Evolutionary conservation across 2,113 vertebrate species (phyloP), one percentile per base, ranked within the genome.

Genomic region (Formicarius rufipectus): DNA sequence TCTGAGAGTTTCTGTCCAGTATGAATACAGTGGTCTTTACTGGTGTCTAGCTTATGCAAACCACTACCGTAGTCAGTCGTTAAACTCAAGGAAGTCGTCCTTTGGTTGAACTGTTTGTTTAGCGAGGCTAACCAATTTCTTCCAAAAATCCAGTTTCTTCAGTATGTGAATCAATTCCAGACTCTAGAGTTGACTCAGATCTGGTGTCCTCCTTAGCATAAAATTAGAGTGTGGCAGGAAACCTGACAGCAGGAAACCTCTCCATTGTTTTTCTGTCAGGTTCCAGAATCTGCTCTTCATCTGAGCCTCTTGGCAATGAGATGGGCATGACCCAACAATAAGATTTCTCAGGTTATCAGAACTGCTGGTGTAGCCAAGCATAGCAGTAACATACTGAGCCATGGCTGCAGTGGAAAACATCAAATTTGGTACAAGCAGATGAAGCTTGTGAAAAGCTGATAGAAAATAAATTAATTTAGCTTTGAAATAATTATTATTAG

Each of bases 301-400:
- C 18, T 0, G 0, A 79, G 30, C 42, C 30, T 9, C 17, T 30
- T 59, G n/a, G 14, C 39, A 66, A 9, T n/a, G 63, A 56, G 31
- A 20, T 56, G 44, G 35, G 20, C n/a, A 33, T 21, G 72, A n/a
- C 56, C 19, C n/a, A 60, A 63, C 72, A 33, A 2, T 42, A 71
- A 42, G 22, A 47, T 72, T 75, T 72, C 25, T 88, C 7, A 11
- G 45, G 15, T 45, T 71, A 4, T 63, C 52, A 13, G 72, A 59
- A 22, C 35, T 73, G 23, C 27, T 68, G 62, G 30, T 2, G 1
- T 63, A 39, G 72, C 50, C 55, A 81, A 42, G n/a, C 75, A 30
- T 47, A 58, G 39, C 44, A 55, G 9, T 49, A 35, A 17, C 11
- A 4, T 35, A 16, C 21, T 21, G 13, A 33, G 19, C 59, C 3